Evolutionary conservation across 2,888 invertebrate genomes (phyloP), one percentile per base, ranked within the genome.

Genomic region (Patella caerulea): DNA sequence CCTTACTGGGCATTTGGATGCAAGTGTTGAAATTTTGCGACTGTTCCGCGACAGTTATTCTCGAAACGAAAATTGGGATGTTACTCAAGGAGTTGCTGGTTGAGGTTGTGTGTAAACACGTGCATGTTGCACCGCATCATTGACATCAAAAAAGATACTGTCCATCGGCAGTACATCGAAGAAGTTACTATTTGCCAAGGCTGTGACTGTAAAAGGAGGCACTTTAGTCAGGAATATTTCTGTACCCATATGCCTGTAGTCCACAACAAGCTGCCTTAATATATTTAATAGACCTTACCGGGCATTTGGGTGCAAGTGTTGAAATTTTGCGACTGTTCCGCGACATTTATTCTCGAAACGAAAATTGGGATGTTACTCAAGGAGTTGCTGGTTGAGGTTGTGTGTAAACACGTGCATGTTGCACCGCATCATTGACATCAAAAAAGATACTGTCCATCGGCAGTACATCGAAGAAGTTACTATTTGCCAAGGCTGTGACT

Each of bases 151-250:
- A 78, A 85, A 86, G 2, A 86, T 78, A 55, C 82, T 78, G 17
- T 79, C 82, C 65, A 78, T 77, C 3, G 84, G 81, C 11, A 84
- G 78, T 4, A 76, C 78, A 4, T 84, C 81, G 72, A 84, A 84
- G n/a, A 86, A 82, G 45, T 83, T 85, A 12, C 83, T 83, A 34
- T 79, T 83, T 19, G 84, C 81, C 65, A 89, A 77, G 17, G 84
- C 81, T n/a, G 73, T 79, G 72, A 84, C 72, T 74, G 87, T 81
- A 29, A 79, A 81, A 1, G 74, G 65, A 0, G 85, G 84, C 76
- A 87, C 86, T 15, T 83, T 73, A 0, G 86, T 87, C 15, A 89
- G 82, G 54, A 85, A 80, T 11, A 89, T 80, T 19, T 76, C 75
- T 12, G 88, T 83, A 17, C 83, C 85, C 2, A 79, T 80, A 55